Percentiles rank a stretch among this genome's conserved stretches.
These are phyloP conservation scores for Melopsittacus undulatus DNA, from an alignment of 2,797 vertebrate genomes.

Conservation along the genomic window DNA sequence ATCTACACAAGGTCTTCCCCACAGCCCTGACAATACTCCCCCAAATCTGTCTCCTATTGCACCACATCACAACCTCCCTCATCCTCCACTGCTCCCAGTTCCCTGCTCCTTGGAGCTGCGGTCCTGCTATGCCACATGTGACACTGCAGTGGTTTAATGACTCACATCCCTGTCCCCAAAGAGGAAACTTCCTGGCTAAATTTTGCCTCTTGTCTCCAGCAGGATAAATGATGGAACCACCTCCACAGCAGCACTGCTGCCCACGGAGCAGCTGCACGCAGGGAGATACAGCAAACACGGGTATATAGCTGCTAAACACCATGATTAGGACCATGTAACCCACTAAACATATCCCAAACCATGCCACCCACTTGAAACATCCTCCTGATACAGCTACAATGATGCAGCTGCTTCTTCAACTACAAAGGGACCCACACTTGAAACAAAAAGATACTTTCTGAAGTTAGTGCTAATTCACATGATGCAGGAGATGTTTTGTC, in stretches of 20 bases:
- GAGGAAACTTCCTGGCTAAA: rapidly evolving
- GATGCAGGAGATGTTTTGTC: background rate
- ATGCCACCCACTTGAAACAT: rapidly evolving
- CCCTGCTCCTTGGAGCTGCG: rapidly evolving
- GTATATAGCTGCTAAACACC: background rate
- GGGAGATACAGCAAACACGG: background rate
- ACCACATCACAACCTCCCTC: background rate
- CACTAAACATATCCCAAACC: background rate
- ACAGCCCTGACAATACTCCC: background rate
- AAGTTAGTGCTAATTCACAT: background rate
- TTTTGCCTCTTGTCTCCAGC: background rate
- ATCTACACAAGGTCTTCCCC: background rate
- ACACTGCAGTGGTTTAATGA: background rate
- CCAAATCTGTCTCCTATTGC: background rate
- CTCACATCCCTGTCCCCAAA: background rate
- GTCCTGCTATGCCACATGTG: rapidly evolving
- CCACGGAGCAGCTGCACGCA: rapidly evolving
- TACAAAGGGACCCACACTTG: rapidly evolving
- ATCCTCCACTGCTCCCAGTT: rapidly evolving
- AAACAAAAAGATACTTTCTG: rapidly evolving
- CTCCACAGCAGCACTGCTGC: background rate
- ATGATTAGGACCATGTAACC: rapidly evolving
- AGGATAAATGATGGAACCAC: background rate
- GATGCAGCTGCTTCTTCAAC: background rate
- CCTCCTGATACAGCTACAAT: rapidly evolving